Percentiles rank a stretch among this genome's conserved stretches.
Evolutionary conservation across 2,113 vertebrate genomes (phyloP).

Genomic region (Datnioides undecimradiatus): DNA sequence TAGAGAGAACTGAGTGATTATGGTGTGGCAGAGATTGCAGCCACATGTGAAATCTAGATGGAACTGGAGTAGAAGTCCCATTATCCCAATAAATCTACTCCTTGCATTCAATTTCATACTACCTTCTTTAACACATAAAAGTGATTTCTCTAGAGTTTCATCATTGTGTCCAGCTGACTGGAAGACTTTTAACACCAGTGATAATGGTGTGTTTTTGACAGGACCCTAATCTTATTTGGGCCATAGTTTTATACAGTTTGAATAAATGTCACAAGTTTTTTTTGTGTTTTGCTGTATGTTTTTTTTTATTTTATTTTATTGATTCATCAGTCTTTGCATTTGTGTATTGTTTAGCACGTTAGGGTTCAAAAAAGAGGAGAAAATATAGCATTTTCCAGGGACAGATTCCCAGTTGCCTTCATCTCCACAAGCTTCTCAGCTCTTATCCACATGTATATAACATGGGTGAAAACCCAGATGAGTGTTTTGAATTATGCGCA

Average conservation of each 20-base stretch:
- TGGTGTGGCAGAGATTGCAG: constrained; percentile 60
- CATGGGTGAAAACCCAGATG: constrained; percentile 60
- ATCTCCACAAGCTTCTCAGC: constrained; percentile 26
- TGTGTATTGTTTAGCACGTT: neutral
- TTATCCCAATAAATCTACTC: constrained; percentile 73
- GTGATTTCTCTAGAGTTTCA: constrained; percentile 77
- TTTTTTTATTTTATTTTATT: neutral
- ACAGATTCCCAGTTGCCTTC: constrained; percentile 13
- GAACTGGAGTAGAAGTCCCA: constrained; percentile 56
- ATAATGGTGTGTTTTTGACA: constrained; percentile 47
- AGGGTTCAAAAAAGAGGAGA: neutral
- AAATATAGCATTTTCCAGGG: constrained; percentile 1
- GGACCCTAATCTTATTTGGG: constrained; percentile 6
- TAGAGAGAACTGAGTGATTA: constrained; percentile 50
- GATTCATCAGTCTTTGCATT: neutral
- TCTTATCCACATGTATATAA: constrained; percentile 45
- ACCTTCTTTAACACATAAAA: constrained; percentile 59
- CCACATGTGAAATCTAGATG: constrained; percentile 68
- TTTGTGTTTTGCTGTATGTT: neutral
- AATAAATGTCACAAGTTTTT: neutral
- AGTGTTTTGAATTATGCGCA: constrained; percentile 61
- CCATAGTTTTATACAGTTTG: neutral
- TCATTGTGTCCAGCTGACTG: constrained; percentile 70
- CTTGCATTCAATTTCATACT: constrained; percentile 66
- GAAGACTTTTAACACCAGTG: constrained; percentile 35